Evolutionary conservation across 2,797 vertebrate species (phyloP).

Genomic region (Lagorchestes hirsutus): DNA sequence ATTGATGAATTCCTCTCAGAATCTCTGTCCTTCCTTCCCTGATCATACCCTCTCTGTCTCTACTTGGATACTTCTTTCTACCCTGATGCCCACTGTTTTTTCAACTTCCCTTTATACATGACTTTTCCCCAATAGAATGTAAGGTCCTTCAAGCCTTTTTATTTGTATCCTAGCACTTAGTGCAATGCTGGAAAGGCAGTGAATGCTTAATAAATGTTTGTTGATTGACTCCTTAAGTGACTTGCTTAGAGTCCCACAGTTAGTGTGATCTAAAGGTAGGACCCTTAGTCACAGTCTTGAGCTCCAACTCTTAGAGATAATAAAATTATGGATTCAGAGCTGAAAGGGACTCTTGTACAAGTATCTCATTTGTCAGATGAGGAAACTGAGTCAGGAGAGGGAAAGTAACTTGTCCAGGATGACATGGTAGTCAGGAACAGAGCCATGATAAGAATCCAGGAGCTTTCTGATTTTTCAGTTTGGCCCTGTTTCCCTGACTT

Average conservation of each 20-base stretch:
- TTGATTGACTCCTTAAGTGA: neutral
- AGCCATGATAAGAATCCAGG: neutral
- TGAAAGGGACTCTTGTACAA: neutral
- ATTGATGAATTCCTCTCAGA: neutral
- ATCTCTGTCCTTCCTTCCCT: neutral
- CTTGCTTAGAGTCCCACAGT: neutral
- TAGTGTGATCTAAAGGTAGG: neutral
- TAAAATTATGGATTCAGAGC: neutral
- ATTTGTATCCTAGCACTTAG: neutral
- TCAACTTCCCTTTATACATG: neutral
- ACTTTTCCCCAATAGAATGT: neutral
- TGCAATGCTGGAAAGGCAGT: neutral
- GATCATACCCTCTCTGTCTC: neutral
- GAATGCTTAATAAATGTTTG: neutral
- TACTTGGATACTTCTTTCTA: neutral
- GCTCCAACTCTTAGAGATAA: neutral
- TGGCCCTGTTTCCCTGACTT: neutral
- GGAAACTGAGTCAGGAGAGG: neutral
- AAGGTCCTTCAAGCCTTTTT: neutral
- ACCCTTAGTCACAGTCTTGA: neutral
- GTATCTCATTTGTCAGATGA: neutral
- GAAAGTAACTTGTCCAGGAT: neutral
- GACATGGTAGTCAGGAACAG: neutral
- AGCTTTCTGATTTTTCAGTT: neutral
- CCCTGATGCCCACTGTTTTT: neutral